These are phyloP conservation scores for Alloplasta piceator DNA, from an alignment of 2,888 invertebrate genomes.

Conservation along the genomic window DNA sequence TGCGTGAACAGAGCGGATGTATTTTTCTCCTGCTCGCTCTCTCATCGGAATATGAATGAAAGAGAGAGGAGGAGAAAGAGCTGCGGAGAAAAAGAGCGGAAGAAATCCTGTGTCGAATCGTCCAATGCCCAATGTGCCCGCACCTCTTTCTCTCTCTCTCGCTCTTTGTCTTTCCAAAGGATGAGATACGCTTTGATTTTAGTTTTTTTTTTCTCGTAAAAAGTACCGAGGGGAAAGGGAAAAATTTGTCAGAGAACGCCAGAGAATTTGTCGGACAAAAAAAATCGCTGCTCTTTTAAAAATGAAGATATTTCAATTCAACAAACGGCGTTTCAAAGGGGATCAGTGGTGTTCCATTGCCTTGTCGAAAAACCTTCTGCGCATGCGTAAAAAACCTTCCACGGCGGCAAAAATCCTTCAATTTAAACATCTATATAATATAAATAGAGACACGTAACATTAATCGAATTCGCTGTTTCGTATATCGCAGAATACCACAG, in stretches of 20 bases:
- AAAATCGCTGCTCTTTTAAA: no score
- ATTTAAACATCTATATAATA: no score
- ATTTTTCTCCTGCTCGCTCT: background rate
- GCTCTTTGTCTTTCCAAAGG: constrained; percentile 35
- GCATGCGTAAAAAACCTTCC: no score
- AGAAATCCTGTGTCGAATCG: constrained; percentile 55
- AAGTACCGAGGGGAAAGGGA: background rate
- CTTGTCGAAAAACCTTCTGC: no score
- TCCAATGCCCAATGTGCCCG: constrained; percentile 18
- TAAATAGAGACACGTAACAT: no score
- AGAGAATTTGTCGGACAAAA: constrained; percentile 46
- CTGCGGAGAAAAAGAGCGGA: constrained; percentile 17
- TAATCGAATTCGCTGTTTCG: no score
- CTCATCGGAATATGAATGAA: constrained; percentile 39
- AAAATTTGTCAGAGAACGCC: constrained; percentile 41
- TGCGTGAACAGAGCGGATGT: background rate
- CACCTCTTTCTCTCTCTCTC: constrained; percentile 8
- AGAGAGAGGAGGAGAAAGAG: constrained; percentile 30
- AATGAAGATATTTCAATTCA: no score
- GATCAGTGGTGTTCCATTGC: no score
- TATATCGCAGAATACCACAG: no score
- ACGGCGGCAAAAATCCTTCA: no score
- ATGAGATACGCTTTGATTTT: constrained; percentile 35
- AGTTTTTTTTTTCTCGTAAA: background rate
- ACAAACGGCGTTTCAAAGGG: no score